Conservation (phyloP, 2,888 invertebrate species). For the Lottia gigantea region DNA sequence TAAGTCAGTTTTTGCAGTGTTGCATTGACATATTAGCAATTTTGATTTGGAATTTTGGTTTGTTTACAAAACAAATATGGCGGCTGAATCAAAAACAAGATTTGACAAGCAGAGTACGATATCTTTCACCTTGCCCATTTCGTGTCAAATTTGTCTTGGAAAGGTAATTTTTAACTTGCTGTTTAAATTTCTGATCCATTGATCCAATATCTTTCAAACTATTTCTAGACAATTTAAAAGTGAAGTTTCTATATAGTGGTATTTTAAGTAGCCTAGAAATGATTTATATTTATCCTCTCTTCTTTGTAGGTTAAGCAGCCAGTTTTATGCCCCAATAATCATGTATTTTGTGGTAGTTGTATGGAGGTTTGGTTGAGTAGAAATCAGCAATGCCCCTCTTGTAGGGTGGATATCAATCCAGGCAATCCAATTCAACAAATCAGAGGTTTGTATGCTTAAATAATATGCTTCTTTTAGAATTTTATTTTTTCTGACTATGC, state of each 20-base stretch:
- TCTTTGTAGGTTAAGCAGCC: conserved; percentile 62
- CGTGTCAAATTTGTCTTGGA: conserved; percentile 66
- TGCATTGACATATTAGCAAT: too few relatives aligned
- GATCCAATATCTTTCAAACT: too few relatives aligned
- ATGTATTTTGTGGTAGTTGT: conserved; percentile 64
- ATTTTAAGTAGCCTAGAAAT: too few relatives aligned
- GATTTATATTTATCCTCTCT: too few relatives aligned
- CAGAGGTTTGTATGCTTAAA: conserved; percentile 31
- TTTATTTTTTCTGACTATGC: too few relatives aligned
- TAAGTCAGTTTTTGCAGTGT: too few relatives aligned
- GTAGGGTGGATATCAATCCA: conserved; percentile 54
- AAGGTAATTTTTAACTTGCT: conserved; percentile 45
- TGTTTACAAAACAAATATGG: conserved; percentile 35
- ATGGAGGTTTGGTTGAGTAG: conserved; percentile 64
- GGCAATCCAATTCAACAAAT: conserved; percentile 51
- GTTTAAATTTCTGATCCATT: background rate
- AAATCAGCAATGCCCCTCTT: conserved; percentile 64
- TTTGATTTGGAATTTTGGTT: background rate
- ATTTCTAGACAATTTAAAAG: too few relatives aligned
- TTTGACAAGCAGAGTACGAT: conserved; percentile 49
- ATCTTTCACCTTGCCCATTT: conserved; percentile 62
- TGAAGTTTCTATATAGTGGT: too few relatives aligned
- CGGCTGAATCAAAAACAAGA: conserved; percentile 50
- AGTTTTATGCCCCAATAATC: conserved; percentile 64
- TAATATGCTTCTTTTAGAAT: too few relatives aligned